Evolutionary conservation across 2,888 invertebrate species (phyloP), one percentile per base, ranked within the genome.

Genomic region (Drosophila incognita): DNA sequence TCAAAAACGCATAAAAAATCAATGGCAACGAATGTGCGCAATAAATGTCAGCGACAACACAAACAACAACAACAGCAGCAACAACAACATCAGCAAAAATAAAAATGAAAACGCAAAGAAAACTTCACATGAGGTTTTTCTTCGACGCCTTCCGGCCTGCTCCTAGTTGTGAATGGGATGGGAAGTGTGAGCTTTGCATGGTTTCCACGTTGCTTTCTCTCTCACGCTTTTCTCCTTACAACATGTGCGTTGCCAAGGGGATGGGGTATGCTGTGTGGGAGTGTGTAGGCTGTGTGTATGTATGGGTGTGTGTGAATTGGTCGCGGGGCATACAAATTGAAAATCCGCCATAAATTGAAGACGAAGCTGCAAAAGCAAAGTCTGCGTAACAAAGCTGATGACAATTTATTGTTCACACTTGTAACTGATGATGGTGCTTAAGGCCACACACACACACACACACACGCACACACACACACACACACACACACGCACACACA

Each of bases 401-500:
- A 90, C 87, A 89, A 89, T 89, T 90, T 90, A 90, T 90, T 82
- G 88, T 82, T 83, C 91, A 83, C 91, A 90, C 87, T 90, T 89
- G 89, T 90, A 90, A 90, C 82, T 89, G 91, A 89, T 89, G 91
- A 89, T 75, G 88, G 79, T 84, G 91, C 91, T 90, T 83, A 84
- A 76, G 75, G 81, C 73, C 75, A 79, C 62, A 68, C 59, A 74
- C 64, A 62, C 27, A 27, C 67, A 74, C 63, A 68, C 38, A 29
- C 6, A 6, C 29, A 7, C 29, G 2, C 38, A 67, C 70, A 75
- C 58, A 56, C 66, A 48, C 18, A 74, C 78, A 69, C 61, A 35
- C 31, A 42, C 48, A 61, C 66, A 63, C 18, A 40, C 38, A 65
- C 70, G 74, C 58, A 60, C 69, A 54, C 10, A 72, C 78, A 64